Percentiles rank a stretch among this genome's conserved stretches.
Conservation (phyloP, 2,797 vertebrate species). For the Ibycter americanus region DNA sequence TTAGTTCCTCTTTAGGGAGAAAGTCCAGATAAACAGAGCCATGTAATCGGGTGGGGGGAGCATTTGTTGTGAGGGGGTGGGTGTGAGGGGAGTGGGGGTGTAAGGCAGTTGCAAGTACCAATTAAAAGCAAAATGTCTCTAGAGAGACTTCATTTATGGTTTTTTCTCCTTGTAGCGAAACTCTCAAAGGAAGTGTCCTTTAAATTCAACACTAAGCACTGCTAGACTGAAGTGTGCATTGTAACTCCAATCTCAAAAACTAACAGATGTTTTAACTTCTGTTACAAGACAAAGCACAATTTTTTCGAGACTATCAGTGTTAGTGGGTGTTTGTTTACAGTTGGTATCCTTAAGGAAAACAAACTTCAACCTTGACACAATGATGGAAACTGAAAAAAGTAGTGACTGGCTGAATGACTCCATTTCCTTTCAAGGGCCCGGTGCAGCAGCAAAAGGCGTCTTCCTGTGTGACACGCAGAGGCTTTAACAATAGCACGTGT, state of each 20-base stretch:
- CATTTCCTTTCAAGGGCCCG: slow-evolving; percentile 44
- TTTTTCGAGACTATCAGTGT: not conserved
- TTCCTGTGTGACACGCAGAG: slow-evolving; percentile 15
- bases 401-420: slow-evolving; percentile 18
- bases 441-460: not conserved
- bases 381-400: slow-evolving; percentile 39
- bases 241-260: slow-evolving; percentile 17
- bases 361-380: slow-evolving; percentile 48
- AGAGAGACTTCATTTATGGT: not conserved
- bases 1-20: not conserved
- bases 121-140: slow-evolving; percentile 7
- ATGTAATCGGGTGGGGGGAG: not conserved
- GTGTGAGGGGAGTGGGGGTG: too few species aligned
- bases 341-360: slow-evolving; percentile 28
- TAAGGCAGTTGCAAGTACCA: not conserved
- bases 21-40: not conserved
- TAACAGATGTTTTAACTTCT: slow-evolving; percentile 66
- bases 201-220: slow-evolving; percentile 32
- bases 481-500: slow-evolving; percentile 54
- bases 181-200: slow-evolving; percentile 36
- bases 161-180: slow-evolving; percentile 22
- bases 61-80: not conserved
- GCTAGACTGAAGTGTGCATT: slow-evolving; percentile 13
- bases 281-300: not conserved
- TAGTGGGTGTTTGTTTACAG: slow-evolving; percentile 51